Percentiles rank a stretch among this genome's conserved stretches.
phyloP scores from a whole-genome alignment of 1,140 invertebrate genomes.

The Drosophila cardini region DNA sequence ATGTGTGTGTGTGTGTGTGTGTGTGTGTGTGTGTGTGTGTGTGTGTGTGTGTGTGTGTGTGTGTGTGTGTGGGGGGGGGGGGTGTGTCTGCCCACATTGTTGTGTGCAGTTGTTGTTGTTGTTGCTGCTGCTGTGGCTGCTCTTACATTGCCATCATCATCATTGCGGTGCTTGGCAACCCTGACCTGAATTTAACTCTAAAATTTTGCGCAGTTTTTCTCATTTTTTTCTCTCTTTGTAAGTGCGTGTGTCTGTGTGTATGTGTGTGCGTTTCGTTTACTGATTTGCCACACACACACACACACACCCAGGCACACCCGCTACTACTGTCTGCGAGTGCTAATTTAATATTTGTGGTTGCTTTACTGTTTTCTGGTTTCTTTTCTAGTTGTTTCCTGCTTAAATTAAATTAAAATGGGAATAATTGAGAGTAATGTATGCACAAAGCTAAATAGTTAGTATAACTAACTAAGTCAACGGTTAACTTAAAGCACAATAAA shows the following conservation, averaged over 20 bases:
- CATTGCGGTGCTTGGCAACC: slow-evolving; percentile 66
- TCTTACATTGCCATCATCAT: slow-evolving; percentile 54
- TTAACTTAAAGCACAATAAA: background rate
- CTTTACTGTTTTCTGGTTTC: slow-evolving; percentile 19
- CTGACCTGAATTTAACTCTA: slow-evolving; percentile 75
- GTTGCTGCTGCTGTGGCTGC: slow-evolving; percentile 39
- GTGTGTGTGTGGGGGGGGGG: slow-evolving; percentile 18
- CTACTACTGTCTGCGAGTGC: slow-evolving; percentile 44
- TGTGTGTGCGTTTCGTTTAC: slow-evolving; percentile 35
- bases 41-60: slow-evolving; percentile 18
- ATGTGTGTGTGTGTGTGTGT: slow-evolving; percentile 24
- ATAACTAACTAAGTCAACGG: background rate
- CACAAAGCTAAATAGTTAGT: slow-evolving; percentile 2
- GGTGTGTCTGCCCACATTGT: slow-evolving; percentile 60
- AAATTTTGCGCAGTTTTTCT: slow-evolving; percentile 56
- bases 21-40: slow-evolving; percentile 21
- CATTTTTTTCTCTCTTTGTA: slow-evolving; percentile 19
- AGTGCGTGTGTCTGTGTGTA: slow-evolving; percentile 36
- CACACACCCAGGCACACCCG: slow-evolving; percentile 10
- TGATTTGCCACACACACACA: slow-evolving; percentile 30
- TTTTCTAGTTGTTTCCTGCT: background rate
- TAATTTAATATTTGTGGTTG: slow-evolving; percentile 69
- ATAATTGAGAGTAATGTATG: background rate
- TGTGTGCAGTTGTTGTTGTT: slow-evolving; percentile 42
- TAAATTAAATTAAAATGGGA: slow-evolving; percentile 44